A percentile compares a stretch with the other conserved stretches of the same genome.
These are phyloP conservation scores for Spialia ferax DNA, from an alignment of 2,888 invertebrate genomes.

Conservation along the genomic window DNA sequence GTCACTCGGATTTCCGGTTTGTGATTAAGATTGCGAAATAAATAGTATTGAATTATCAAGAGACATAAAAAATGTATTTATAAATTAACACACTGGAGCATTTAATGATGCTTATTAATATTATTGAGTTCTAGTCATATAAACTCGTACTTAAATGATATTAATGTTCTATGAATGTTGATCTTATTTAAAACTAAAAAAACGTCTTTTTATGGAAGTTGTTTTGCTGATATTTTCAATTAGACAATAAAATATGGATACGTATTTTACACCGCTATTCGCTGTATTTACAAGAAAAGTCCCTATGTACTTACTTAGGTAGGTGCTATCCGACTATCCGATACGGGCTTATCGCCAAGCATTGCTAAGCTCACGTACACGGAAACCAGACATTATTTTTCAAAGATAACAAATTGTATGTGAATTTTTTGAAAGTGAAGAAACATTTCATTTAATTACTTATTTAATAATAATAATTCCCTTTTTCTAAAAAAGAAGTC, in stretches of 20 bases:
- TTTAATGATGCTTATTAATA: neutral
- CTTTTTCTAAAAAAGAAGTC: too few relatives aligned
- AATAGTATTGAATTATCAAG: neutral
- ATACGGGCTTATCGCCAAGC: constrained; percentile 3
- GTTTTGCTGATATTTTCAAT: too few relatives aligned
- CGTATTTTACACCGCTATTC: neutral
- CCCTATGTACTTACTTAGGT: too few relatives aligned
- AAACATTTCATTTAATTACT: too few relatives aligned
- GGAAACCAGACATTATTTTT: constrained; percentile 1
- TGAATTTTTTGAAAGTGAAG: neutral
- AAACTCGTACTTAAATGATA: too few relatives aligned
- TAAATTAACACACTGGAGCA: neutral
- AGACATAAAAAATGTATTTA: neutral
- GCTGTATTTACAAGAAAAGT: neutral
- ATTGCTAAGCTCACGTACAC: neutral
- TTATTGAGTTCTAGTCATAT: too few relatives aligned
- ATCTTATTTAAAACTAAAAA: too few relatives aligned
- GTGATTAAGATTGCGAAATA: neutral
- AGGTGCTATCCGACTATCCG: neutral
- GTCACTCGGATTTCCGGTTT: neutral
- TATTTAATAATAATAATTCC: too few relatives aligned
- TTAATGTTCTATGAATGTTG: too few relatives aligned
- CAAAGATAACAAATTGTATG: neutral
- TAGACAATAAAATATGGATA: neutral
- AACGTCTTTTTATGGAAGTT: too few relatives aligned